Conservation (phyloP, 2,888 invertebrate species). For the Sphinx pinastri region DNA sequence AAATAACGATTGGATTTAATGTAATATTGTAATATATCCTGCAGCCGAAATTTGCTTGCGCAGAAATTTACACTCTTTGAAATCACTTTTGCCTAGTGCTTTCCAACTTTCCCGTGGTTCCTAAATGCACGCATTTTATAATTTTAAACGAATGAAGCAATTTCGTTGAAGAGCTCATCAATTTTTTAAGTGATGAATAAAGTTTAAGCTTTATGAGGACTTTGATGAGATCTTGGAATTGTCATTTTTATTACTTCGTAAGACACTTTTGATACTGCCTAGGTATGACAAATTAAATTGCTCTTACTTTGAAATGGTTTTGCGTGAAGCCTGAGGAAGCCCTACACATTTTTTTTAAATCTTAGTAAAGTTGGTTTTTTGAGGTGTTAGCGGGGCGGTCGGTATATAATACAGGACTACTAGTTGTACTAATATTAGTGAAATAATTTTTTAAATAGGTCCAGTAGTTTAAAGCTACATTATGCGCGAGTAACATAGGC, state of each 20-base stretch:
- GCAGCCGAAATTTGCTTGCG: neutral
- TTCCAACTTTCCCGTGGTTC: neutral
- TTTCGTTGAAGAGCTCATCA: constrained; percentile 41
- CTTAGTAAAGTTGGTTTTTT: neutral
- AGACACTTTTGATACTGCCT: constrained; percentile 37
- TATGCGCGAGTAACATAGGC: too few species aligned
- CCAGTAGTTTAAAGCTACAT: too few species aligned
- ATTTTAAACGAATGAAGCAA: constrained; percentile 24
- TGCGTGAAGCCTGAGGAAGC: neutral
- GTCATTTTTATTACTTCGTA: constrained; percentile 56
- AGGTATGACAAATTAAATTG: constrained; percentile 20
- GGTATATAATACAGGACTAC: too few species aligned
- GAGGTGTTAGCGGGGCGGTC: too few species aligned
- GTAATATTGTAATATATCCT: neutral
- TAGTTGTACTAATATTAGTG: too few species aligned
- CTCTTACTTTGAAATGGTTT: neutral
- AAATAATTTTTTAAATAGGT: too few species aligned
- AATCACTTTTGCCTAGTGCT: neutral
- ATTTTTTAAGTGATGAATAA: constrained; percentile 45
- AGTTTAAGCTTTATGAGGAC: constrained; percentile 49
- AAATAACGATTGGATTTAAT: neutral
- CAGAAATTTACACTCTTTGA: neutral
- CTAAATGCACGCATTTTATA: constrained; percentile 13
- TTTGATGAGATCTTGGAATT: constrained; percentile 60
- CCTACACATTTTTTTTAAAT: neutral